A percentile compares a stretch with the other conserved stretches of the same genome.
Conservation (phyloP, 2,113 vertebrate genomes). For the Guaruba guarouba region DNA sequence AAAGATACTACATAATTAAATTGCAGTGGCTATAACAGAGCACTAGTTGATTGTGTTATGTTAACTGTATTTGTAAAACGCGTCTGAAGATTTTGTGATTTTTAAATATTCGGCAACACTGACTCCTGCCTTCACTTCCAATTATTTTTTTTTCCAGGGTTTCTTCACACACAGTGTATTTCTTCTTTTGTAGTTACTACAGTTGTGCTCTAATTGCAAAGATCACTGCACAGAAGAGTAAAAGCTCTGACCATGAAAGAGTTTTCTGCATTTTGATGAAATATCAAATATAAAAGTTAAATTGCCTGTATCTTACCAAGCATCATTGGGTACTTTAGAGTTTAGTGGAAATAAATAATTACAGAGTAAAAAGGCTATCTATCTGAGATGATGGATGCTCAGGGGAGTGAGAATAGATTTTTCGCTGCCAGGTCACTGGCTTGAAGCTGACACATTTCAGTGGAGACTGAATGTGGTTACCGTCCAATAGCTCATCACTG, state of each 20-base stretch:
- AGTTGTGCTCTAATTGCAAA: background rate
- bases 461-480: background rate
- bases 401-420: background rate
- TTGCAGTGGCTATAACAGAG: background rate
- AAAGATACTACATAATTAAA: background rate
- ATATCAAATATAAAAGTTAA: constrained; percentile 43
- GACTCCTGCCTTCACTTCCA: background rate
- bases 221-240: background rate
- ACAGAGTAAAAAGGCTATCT: background rate
- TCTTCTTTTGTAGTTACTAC: background rate
- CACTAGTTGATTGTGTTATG: background rate
- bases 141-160: background rate
- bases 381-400: background rate
- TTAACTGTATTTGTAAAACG: background rate
- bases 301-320: constrained; percentile 20
- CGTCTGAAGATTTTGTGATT: background rate
- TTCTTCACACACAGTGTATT: background rate
- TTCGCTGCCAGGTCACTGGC: background rate
- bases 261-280: constrained; percentile 39
- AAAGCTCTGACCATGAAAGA: background rate
- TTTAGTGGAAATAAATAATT: constrained; percentile 26
- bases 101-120: background rate
- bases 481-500: background rate
- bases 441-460: background rate
- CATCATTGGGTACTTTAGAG: background rate